phyloP scores from a whole-genome alignment of 2,888 invertebrate genomes.

The Zygogramma bicolorata region DNA sequence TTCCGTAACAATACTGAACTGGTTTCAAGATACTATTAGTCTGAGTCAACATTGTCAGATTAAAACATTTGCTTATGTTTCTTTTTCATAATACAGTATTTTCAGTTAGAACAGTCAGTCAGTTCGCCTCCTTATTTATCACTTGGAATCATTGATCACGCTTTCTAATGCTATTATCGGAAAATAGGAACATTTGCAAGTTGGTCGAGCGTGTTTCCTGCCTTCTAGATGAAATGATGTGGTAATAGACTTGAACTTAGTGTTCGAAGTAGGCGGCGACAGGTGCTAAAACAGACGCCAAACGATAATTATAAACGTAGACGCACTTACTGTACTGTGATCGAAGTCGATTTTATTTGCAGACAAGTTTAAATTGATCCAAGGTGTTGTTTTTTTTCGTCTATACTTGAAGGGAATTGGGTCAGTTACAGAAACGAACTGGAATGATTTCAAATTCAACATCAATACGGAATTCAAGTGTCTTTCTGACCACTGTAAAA shows the following conservation, averaged over 20 bases:
- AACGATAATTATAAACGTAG: conserved; percentile 44
- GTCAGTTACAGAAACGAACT: not conserved
- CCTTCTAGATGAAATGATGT: conserved; percentile 42
- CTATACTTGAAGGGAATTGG: not conserved
- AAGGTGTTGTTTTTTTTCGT: not conserved
- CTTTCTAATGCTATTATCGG: not conserved
- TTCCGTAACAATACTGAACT: no score
- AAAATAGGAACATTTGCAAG: not conserved
- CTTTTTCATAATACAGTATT: no score
- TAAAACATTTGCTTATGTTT: no score
- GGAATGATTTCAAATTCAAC: not conserved
- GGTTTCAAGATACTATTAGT: no score
- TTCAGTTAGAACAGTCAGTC: not conserved
- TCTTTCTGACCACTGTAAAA: no score
- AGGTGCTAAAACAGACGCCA: conserved; percentile 47
- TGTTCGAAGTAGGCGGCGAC: conserved; percentile 46
- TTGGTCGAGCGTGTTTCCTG: conserved; percentile 19
- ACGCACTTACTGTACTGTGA: conserved; percentile 19
- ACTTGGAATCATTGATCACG: not conserved
- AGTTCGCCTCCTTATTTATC: not conserved
- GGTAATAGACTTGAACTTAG: conserved; percentile 44
- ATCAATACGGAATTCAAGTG: no score
- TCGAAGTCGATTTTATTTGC: conserved; percentile 23
- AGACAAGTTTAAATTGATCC: not conserved
- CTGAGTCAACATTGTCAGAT: no score